phyloP scores from a whole-genome alignment of 2,888 invertebrate genomes.

The Magallana nippona region DNA sequence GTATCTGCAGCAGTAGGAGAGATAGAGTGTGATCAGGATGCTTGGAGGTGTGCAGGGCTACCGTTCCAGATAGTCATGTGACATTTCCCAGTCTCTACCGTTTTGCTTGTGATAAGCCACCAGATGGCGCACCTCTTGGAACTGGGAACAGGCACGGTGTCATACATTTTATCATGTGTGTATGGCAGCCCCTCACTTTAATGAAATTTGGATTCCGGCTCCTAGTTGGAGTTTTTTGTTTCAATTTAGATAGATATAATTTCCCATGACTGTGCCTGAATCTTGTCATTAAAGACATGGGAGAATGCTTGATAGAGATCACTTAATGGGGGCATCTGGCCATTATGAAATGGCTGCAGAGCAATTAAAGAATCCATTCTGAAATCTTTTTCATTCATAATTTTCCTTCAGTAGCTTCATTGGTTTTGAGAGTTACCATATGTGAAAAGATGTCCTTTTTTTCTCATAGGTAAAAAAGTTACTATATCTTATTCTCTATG shows the following conservation, averaged over 20 bases:
- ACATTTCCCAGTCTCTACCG: slow-evolving; percentile 35
- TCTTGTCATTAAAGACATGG: slow-evolving; percentile 35
- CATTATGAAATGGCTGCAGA: slow-evolving; percentile 31
- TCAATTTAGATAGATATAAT: slow-evolving; percentile 35
- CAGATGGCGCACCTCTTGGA: slow-evolving; percentile 38
- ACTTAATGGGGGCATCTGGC: slow-evolving; percentile 31
- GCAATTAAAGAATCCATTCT: slow-evolving; percentile 21
- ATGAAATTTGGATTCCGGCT: slow-evolving; percentile 31
- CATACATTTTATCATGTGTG: slow-evolving; percentile 39
- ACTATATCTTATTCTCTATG: background rate
- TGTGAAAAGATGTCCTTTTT: slow-evolving; percentile 16
- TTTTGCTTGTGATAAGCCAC: slow-evolving; percentile 36
- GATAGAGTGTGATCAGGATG: slow-evolving; percentile 23
- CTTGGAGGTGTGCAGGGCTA: slow-evolving; percentile 16
- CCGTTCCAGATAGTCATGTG: slow-evolving; percentile 30
- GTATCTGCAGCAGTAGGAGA: slow-evolving; percentile 27
- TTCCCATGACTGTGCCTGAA: slow-evolving; percentile 33
- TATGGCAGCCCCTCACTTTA: slow-evolving; percentile 35
- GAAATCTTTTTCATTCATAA: slow-evolving; percentile 17
- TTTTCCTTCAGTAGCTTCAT: background rate
- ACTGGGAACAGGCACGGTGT: slow-evolving; percentile 23
- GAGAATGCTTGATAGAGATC: slow-evolving; percentile 33
- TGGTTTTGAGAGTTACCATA: slow-evolving; percentile 5
- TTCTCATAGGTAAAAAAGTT: background rate
- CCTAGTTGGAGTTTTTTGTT: slow-evolving; percentile 32